phyloP scores from a whole-genome alignment of 2,113 vertebrate genomes.

The Gobio gobio region DNA sequence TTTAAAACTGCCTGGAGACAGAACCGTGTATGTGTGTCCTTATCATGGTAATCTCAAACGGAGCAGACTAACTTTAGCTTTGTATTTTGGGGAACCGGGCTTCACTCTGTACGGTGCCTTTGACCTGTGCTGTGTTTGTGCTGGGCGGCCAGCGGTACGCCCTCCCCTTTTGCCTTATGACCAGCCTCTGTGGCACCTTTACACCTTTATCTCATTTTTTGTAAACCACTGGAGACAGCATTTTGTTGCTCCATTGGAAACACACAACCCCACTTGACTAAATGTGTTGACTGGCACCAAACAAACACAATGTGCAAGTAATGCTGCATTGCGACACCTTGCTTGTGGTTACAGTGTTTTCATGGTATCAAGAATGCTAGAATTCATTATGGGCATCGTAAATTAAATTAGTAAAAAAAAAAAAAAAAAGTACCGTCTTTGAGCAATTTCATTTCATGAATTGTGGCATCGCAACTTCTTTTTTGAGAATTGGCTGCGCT shows the following conservation, averaged over 20 bases:
- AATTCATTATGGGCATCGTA: neutral
- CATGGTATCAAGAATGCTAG: neutral
- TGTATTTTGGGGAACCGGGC: constrained; percentile 55
- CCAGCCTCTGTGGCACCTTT: constrained; percentile 73
- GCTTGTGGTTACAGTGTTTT: neutral
- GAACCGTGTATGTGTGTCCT: constrained; percentile 48
- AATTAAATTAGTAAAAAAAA: neutral
- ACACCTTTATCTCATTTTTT: constrained; percentile 57
- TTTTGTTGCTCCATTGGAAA: neutral
- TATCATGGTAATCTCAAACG: constrained; percentile 69
- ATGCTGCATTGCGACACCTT: neutral
- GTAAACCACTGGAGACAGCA: neutral
- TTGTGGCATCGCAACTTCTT: constrained; percentile 34
- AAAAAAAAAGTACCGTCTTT: neutral
- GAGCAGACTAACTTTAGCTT: constrained; percentile 71
- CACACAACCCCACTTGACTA: neutral
- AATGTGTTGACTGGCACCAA: neutral
- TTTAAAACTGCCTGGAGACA: constrained; percentile 50
- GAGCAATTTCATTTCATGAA: constrained; percentile 9
- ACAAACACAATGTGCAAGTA: neutral
- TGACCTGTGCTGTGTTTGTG: constrained; percentile 77
- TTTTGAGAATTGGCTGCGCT: constrained; percentile 30
- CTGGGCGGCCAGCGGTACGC: constrained; percentile 72
- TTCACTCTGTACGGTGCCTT: constrained; percentile 66
- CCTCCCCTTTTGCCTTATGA: constrained; percentile 67